phyloP scores from a whole-genome alignment of 2,113 vertebrate species.

The Gnathonemus echidnorhynchus region DNA sequence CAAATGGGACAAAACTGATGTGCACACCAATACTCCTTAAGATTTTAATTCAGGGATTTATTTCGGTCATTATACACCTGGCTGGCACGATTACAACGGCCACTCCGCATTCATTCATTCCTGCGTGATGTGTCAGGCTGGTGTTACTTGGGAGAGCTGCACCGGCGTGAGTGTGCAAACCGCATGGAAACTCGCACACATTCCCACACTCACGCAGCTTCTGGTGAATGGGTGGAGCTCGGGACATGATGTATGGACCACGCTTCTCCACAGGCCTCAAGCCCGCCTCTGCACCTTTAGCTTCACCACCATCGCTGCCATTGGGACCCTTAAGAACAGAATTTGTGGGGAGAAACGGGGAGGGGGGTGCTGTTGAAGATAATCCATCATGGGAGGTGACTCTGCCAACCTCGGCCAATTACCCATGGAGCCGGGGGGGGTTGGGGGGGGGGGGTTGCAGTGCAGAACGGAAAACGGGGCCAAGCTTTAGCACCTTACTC shows the following conservation, averaged over 20 bases:
- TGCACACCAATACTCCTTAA: background rate
- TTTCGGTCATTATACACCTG: background rate
- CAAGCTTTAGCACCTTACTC: background rate
- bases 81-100: background rate
- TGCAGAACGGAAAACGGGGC: background rate
- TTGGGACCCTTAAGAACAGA: constrained; percentile 38
- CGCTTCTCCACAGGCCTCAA: constrained; percentile 68
- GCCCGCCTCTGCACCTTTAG: constrained; percentile 46
- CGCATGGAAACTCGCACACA: background rate
- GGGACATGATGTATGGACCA: constrained; percentile 81
- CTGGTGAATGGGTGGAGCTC: constrained; percentile 71
- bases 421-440: background rate
- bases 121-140: background rate
- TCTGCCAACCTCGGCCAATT: background rate
- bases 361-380: background rate
- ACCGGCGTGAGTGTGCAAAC: background rate
- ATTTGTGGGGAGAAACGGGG: background rate
- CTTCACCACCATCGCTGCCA: constrained; percentile 32
- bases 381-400: background rate
- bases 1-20: background rate
- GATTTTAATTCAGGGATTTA: background rate
- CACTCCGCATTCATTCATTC: too few species aligned
- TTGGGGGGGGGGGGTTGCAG: background rate
- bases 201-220: constrained; percentile 75
- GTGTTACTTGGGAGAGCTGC: background rate